Conservation (phyloP, 30 jellyfish, hydroid and myxozoan genomes). For the Catostylus mosaicus region DNA sequence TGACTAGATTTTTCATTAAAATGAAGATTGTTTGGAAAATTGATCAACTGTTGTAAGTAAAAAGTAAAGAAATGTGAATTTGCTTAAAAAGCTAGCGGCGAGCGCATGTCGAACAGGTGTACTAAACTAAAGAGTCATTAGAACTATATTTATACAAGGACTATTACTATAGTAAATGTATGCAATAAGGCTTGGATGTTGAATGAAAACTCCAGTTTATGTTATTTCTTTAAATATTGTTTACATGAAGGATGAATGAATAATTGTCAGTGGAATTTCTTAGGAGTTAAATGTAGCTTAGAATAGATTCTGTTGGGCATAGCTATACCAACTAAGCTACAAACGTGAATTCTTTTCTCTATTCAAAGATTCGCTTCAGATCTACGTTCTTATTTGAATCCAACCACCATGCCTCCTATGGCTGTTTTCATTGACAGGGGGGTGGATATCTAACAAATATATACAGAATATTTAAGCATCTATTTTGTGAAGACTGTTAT, state of each 20-base stretch:
- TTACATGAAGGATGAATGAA: constrained; percentile 11
- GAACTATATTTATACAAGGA: constrained; percentile 11
- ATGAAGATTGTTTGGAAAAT: constrained; percentile 1
- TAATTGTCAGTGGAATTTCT: constrained; percentile 8
- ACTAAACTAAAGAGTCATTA: constrained; percentile 16
- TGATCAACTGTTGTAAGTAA: constrained; percentile 12
- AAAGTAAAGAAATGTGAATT: constrained; percentile 7
- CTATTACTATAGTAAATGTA: constrained; percentile 13
- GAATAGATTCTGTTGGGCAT: background rate
- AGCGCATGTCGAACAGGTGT: constrained; percentile 49
- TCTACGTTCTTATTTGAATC: too few relatives aligned
- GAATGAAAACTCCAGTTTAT: constrained; percentile 3
- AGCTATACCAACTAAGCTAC: background rate
- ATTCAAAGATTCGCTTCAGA: background rate
- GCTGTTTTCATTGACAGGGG: too few relatives aligned
- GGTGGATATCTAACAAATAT: too few relatives aligned
- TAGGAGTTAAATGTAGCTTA: constrained; percentile 3
- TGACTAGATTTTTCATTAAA: background rate
- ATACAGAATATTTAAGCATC: too few relatives aligned
- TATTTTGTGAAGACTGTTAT: too few relatives aligned
- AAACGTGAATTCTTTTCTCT: background rate
- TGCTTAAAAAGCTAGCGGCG: background rate
- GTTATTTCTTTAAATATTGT: constrained; percentile 17
- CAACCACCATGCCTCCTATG: too few relatives aligned
- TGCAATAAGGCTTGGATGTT: constrained; percentile 5